Base-by-base conservation (phyloP, 2,888 invertebrate species). In the Cephus pygmeus region DNA sequence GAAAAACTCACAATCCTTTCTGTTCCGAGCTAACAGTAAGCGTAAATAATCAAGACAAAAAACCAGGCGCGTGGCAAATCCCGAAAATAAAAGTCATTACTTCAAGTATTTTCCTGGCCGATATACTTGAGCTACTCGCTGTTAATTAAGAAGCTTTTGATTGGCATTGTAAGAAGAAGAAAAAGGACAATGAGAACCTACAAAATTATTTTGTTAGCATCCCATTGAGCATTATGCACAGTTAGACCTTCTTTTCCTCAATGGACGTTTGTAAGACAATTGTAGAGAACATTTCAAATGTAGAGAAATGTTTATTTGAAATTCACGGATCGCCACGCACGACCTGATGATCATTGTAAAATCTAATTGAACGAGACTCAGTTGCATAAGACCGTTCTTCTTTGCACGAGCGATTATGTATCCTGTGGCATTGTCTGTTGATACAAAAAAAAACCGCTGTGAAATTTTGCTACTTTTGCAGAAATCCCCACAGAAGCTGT, bases 401-500 rank as follows among this genome's bases (percentile, higher is more conserved):
- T 9, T 23, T 56, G 23, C 56, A 23, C 56, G 56, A 56, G 9
- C 23, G 56, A 56, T 15, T 15, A 40, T 15, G 40, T 23, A 23
- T 23, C 23, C 23, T 56, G 56, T 56, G 56, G 56, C 9, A 56
- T 56, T 23, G 23, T 56, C 23, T 6, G 56, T 56, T 23, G 56
- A 23, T 56, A 56, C 23, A 6, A 40, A 23, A 56, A 23, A 23
- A 23, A 56, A 23, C 2, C 23, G 56, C 56, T 56, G 56, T 71
- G 15, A 34, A 40, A 76, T 76, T 77, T 81, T 76, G 3, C 31
- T 12, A 79, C 81, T 81, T 81, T 92, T 91, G 73, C 91, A 97
- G 96, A 82, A 94, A 94, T 89, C 95, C 96, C 0, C 95, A 95
- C 83, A 94, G 95, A 79, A 93, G 95, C 11, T 97, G 97, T 88